Base-by-base conservation (phyloP, 2,888 invertebrate species). In the Rotaria magnacalcarata region DNA sequence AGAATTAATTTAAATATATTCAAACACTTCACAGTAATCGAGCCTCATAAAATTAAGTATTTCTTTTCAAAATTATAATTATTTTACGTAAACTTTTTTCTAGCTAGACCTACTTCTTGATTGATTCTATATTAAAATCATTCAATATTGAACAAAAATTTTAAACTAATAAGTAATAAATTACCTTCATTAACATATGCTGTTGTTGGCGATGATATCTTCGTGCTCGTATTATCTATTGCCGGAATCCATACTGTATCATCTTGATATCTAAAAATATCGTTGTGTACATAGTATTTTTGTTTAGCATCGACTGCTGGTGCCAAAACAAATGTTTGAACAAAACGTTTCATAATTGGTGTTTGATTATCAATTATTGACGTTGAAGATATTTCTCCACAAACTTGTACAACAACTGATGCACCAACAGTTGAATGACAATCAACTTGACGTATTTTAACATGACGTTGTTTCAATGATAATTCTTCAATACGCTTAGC, bases 201-300 rank as follows among this genome's bases (percentile, higher is more conserved):
- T 43, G n/a, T 43, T 47, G 80, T 80, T 80, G 47, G 0, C 27
- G 54, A 16, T 34, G 19, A 19, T 34, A 7, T 14, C 11, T 34
- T 41, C 19, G 4, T 67, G 34, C 14, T 67, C 16, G 2, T 67
- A 67, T 67, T 67, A 27, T 67, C 67, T 67, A 14, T 67, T 14
- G 27, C 19, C 34, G 34, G 19, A 67, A 5, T 67, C 19, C 10
- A 34, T 19, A 7, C 19, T 41, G 67, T 93, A 89, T 93, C 93
- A 90, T 94, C 96, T 93, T 97, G 97, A 92, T 97, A 98, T 88
- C 97, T 95, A 92, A 98, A 98, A 92, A 98, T 97, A 92, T 98
- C 97, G 92, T 98, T 98, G 92, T 96, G 96, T 87, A 98, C 97
- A 91, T 97, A 98, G 93, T 96, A 98, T 92, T 96, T 96, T 93